Evolutionary conservation across 2,888 invertebrate genomes (phyloP).

Genomic region (Idaea straminata): DNA sequence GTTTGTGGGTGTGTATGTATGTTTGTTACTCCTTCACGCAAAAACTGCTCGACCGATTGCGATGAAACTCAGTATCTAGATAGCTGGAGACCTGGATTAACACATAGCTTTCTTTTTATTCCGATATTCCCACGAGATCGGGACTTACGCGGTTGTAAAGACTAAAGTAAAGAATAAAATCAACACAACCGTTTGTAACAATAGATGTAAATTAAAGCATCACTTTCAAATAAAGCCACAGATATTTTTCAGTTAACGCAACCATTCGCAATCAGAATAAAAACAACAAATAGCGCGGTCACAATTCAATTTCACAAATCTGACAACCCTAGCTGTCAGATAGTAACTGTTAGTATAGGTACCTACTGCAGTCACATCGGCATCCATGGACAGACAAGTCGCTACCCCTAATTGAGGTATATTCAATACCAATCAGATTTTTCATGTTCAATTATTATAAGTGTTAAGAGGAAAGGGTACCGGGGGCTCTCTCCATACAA

Average conservation of each 20-base stretch:
- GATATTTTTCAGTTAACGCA: neutral
- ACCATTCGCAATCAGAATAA: neutral
- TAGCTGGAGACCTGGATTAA: too few species aligned
- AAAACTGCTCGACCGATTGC: too few species aligned
- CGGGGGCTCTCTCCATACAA: too few species aligned
- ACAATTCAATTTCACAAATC: conserved; percentile 17
- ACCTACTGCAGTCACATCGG: conserved; percentile 40
- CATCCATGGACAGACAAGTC: conserved; percentile 45
- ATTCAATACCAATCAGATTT: neutral
- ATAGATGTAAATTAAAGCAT: neutral
- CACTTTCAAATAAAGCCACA: neutral
- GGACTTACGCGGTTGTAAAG: too few species aligned
- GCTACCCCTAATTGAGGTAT: conserved; percentile 55
- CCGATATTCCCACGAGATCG: too few species aligned
- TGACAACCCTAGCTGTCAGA: conserved; percentile 42
- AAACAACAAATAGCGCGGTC: neutral
- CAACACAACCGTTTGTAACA: neutral
- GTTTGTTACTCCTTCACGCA: too few species aligned
- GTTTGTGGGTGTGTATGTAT: too few species aligned
- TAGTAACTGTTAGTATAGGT: conserved; percentile 36
- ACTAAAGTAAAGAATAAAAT: too few species aligned
- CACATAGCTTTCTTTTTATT: too few species aligned
- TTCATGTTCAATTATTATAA: too few species aligned
- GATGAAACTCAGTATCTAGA: too few species aligned
- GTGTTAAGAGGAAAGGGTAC: too few species aligned